Evolutionary conservation across 2,797 vertebrate genomes (phyloP).

Genomic region (Platalea minor): DNA sequence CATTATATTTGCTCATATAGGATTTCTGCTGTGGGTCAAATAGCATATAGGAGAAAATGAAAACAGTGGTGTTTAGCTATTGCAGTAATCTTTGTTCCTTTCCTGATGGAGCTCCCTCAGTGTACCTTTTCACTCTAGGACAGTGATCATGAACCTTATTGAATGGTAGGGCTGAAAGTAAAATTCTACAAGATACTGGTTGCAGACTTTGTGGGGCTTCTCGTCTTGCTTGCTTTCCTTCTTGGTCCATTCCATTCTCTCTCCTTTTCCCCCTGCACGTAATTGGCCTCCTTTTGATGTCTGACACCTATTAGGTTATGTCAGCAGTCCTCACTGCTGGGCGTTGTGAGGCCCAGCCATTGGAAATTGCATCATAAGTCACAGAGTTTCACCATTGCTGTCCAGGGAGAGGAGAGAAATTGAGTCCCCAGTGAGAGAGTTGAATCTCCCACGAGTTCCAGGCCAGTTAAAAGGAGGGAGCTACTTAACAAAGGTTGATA

Average conservation of each 20-base stretch:
- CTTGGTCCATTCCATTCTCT: neutral
- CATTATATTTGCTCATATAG: neutral
- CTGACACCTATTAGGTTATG: neutral
- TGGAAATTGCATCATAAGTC: neutral
- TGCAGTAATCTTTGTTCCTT: neutral
- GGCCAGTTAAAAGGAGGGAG: constrained; percentile 5
- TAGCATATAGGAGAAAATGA: neutral
- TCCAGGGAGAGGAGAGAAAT: neutral
- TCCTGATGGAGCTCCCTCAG: neutral
- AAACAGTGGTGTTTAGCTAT: neutral
- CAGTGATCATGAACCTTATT: neutral
- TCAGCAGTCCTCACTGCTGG: neutral
- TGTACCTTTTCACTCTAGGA: neutral
- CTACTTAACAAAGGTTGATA: neutral
- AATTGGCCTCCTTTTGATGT: neutral
- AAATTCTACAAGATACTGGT: neutral
- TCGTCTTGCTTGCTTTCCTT: neutral
- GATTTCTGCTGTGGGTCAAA: neutral
- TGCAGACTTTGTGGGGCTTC: neutral
- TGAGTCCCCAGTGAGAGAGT: neutral
- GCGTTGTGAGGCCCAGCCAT: neutral
- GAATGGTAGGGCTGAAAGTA: neutral
- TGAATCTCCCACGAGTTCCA: neutral
- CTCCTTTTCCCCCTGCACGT: neutral
- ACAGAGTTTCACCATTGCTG: neutral